A percentile compares a stretch with the other conserved stretches of the same genome.
phyloP scores from a whole-genome alignment of 2,888 invertebrate species.

The Gryllus longicercus region DNA sequence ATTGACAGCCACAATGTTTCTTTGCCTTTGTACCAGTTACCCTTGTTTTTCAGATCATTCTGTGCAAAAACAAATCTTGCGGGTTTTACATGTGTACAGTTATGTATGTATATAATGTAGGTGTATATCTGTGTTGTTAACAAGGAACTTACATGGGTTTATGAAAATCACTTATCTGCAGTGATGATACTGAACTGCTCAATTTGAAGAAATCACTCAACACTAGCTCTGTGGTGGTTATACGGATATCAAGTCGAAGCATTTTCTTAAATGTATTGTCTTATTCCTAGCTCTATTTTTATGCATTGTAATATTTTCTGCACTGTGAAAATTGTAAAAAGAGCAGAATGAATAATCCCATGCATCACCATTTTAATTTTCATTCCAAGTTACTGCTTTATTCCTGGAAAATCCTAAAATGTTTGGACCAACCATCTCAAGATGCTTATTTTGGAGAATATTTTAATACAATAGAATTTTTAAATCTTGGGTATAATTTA shows the following conservation, averaged over 20 bases:
- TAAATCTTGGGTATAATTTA: too few species aligned
- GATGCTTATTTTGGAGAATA: too few species aligned
- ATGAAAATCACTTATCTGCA: not conserved
- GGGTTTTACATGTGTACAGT: slow-evolving; percentile 17
- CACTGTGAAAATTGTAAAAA: not conserved
- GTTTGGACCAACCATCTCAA: too few species aligned
- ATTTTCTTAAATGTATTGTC: slow-evolving; percentile 1
- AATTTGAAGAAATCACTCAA: not conserved
- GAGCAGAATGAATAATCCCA: not conserved
- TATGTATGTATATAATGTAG: slow-evolving; percentile 17
- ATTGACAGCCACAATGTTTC: not conserved
- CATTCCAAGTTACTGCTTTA: too few species aligned
- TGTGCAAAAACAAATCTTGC: not conserved
- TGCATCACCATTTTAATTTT: too few species aligned
- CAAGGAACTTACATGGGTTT: not conserved
- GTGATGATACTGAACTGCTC: slow-evolving; percentile 17
- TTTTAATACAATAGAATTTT: too few species aligned
- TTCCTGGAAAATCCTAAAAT: too few species aligned
- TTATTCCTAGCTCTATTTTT: slow-evolving; percentile 3
- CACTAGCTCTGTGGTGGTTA: not conserved
- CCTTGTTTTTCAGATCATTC: not conserved
- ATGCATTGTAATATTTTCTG: slow-evolving; percentile 17
- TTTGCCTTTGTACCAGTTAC: not conserved
- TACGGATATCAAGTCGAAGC: not conserved
- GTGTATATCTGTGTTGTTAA: slow-evolving; percentile 3